phyloP scores from a whole-genome alignment of 2,888 invertebrate genomes.

The Suillia variegata region DNA sequence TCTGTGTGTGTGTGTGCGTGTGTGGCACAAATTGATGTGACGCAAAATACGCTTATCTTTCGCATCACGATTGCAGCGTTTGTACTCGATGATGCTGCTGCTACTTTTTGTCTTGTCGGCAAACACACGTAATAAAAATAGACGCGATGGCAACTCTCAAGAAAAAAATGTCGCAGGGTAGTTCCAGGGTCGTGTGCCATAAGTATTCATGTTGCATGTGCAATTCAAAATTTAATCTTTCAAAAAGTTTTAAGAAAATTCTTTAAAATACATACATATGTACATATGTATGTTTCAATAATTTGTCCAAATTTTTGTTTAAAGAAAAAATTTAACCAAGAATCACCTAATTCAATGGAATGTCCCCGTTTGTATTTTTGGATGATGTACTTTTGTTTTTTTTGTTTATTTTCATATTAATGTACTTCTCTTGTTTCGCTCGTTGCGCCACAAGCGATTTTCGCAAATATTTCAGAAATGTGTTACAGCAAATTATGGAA shows the following conservation, averaged over 20 bases:
- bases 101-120: background rate
- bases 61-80: constrained; percentile 10
- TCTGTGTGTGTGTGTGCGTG: too few species aligned
- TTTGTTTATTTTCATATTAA: background rate
- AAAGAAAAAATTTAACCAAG: too few species aligned
- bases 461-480: constrained; percentile 28
- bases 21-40: constrained; percentile 28
- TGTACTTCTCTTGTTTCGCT: background rate
- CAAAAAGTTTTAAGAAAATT: too few species aligned
- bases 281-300: too few species aligned
- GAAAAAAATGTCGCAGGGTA: background rate
- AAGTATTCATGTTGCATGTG: background rate
- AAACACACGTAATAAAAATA: background rate
- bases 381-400: background rate
- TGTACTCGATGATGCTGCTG: too few species aligned
- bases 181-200: background rate
- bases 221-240: too few species aligned
- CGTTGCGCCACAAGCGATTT: constrained; percentile 29
- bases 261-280: too few species aligned
- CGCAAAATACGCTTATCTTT: constrained; percentile 26
- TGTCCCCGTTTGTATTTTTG: too few species aligned
- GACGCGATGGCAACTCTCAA: background rate
- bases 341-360: too few species aligned
- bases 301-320: too few species aligned
- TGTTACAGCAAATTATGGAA: background rate